Evolutionary conservation across 2,888 invertebrate species (phyloP).

Genomic region (Leucoma salicis): DNA sequence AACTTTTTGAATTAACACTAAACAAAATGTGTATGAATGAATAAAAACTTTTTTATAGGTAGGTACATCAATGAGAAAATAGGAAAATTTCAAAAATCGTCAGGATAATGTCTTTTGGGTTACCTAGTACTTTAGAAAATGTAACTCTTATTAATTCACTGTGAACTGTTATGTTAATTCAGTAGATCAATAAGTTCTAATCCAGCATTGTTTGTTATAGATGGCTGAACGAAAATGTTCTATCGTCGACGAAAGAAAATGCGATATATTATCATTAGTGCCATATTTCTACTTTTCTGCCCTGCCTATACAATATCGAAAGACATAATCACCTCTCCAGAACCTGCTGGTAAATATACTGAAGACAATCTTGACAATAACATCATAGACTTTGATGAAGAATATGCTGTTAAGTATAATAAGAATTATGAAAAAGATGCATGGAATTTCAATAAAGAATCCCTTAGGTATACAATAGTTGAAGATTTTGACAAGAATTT

Average conservation of each 20-base stretch:
- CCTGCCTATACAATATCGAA: conserved; percentile 40
- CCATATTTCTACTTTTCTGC: conserved; percentile 50
- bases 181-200: no score
- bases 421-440: conserved; percentile 57
- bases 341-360: conserved; percentile 29
- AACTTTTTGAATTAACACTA: no score
- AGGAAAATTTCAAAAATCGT: no score
- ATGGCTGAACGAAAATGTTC: conserved; percentile 60
- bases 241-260: conserved; percentile 66
- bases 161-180: no score
- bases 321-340: conserved; percentile 43
- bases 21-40: no score
- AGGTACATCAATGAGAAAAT: no score
- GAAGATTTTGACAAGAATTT: conserved; percentile 38
- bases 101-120: no score
- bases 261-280: conserved; percentile 48
- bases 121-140: no score
- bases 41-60: no score
- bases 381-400: conserved; percentile 71
- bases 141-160: no score
- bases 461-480: conserved; percentile 60
- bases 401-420: conserved; percentile 59
- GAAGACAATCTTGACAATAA: conserved; percentile 62
- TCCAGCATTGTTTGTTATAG: conserved; percentile 50
- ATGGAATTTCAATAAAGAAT: conserved; percentile 56